Conservation (phyloP, 1,140 invertebrate genomes). For the honey bee (Apis mellifera) region Amel_HAv3.1 CM009945.2:449001-449500, state of each 20-base stretch:
- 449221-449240: not conserved
- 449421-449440: not conserved
- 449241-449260: not conserved
- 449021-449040: not conserved
- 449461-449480: constrained; percentile 22
- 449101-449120: not conserved
- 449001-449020: too few relatives aligned
- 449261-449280: not conserved
- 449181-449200: not conserved
- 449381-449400: constrained; percentile 1
- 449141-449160: not conserved
- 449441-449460: not conserved
- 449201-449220: not conserved
- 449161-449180: not conserved
- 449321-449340: not conserved
- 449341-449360: not conserved
- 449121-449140: too few relatives aligned
- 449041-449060: not conserved
- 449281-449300: not conserved
- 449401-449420: not conserved
- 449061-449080: not conserved
- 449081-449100: not conserved
- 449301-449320: not conserved
- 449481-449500: constrained; percentile 55
- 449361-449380: not conserved